Conservation (phyloP, 2,888 invertebrate genomes). For the Arrhopalites spinosus region DNA sequence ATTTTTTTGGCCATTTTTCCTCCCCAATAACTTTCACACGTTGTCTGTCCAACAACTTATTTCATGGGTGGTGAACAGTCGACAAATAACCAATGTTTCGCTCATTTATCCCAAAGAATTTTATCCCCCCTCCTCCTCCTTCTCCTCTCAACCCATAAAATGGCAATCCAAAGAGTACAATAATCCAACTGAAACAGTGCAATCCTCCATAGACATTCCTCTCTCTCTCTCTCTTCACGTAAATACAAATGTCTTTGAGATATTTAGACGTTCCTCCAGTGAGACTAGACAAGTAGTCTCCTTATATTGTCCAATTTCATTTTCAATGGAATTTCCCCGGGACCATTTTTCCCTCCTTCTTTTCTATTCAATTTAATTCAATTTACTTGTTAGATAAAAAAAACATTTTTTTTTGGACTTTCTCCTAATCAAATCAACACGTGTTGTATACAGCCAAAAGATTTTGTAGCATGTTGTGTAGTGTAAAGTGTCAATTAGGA, state of each 20-base stretch:
- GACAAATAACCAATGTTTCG: constrained; percentile 25
- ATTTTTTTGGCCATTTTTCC: neutral
- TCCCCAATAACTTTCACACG: constrained; percentile 15
- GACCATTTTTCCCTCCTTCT: too few species aligned
- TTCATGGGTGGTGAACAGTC: constrained; percentile 21
- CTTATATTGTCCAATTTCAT: too few species aligned
- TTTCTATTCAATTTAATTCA: too few species aligned
- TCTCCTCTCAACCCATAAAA: neutral
- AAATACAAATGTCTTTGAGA: neutral
- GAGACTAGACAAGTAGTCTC: too few species aligned
- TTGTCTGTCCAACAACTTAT: constrained; percentile 12
- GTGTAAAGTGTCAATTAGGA: too few species aligned
- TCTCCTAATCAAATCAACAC: too few species aligned
- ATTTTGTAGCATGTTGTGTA: too few species aligned
- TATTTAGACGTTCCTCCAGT: neutral
- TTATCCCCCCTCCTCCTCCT: neutral
- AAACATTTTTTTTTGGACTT: too few species aligned
- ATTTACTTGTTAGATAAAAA: too few species aligned
- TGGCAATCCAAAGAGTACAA: neutral
- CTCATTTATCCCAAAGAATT: constrained; percentile 7
- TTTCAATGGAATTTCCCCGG: too few species aligned
- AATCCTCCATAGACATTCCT: neutral
- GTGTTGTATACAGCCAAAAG: too few species aligned
- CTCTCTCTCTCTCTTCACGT: neutral
- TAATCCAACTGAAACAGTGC: neutral